Evolutionary conservation across 1,140 invertebrate genomes (phyloP).

Genomic region (Drosophila ananassae): DNA sequence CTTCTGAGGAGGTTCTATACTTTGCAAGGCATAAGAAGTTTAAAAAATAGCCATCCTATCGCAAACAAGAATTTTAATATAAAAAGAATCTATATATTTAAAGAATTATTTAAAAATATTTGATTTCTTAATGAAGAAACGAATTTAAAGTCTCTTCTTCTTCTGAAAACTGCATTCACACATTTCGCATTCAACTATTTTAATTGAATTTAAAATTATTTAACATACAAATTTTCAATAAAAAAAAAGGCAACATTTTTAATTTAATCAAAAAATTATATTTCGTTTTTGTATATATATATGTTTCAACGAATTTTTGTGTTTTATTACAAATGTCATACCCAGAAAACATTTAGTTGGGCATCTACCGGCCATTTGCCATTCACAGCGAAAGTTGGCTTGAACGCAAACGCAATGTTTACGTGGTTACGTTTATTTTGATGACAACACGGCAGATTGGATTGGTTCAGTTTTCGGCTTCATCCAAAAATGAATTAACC

Average conservation of each 20-base stretch:
- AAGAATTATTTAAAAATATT: too few species aligned
- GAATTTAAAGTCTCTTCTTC: background rate
- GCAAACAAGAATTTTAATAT: too few species aligned
- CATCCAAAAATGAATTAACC: constrained; percentile 65
- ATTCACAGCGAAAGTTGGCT: constrained; percentile 40
- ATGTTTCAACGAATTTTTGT: background rate
- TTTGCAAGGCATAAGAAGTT: too few species aligned
- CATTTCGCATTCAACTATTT: background rate
- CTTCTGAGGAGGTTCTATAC: too few species aligned
- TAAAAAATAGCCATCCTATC: too few species aligned
- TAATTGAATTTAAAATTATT: too few species aligned
- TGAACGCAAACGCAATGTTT: constrained; percentile 41
- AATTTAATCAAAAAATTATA: background rate
- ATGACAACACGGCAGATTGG: constrained; percentile 78
- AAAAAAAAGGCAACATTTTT: too few species aligned
- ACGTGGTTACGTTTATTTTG: constrained; percentile 63
- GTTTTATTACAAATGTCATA: background rate
- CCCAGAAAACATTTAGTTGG: constrained; percentile 9
- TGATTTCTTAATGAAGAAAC: background rate
- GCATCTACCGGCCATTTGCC: background rate
- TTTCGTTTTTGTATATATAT: background rate
- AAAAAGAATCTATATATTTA: too few species aligned
- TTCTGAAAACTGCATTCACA: background rate
- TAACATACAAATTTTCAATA: too few species aligned
- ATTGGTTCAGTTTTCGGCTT: constrained; percentile 32